Base-by-base conservation (phyloP, 2,797 vertebrate genomes). In the Zonotrichia albicollis region DNA sequence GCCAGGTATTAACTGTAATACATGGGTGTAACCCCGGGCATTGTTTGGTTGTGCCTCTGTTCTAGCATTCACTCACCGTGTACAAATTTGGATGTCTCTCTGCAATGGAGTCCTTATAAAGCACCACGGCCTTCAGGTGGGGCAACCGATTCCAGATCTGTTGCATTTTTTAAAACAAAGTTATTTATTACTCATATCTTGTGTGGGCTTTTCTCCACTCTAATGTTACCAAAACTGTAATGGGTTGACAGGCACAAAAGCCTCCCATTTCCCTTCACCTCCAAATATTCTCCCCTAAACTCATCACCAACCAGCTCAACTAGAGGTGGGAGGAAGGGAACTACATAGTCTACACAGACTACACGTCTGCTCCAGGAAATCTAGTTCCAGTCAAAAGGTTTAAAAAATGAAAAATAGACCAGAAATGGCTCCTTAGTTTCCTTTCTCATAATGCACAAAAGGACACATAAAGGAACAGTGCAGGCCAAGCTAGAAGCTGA, bases 71-170 rank as follows among this genome's bases (percentile, higher is more conserved):
- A 96, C 97, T 84, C 97, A 99, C 98, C 87, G 94, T 98, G 83
- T 98, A 98, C 71, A 99, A 92, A 34, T 97, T 97, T 48, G 98
- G 88, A 51, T 93, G 86, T 74, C 93, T 98, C 91, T 97, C 94
- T 27, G 97, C 87, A 72, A 98, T 72, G 22, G 78, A 61, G 40
- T 98, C 98, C 60, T 96, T 97, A 82, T 98, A 99, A 1, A 98
- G 97, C 61, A 99, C 98, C 60, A 99, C 98, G 68, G 99, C 98
- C 96, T 99, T 99, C 94, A 99, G 96, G 90, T 97, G 83, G 17
- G 98, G 98, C 91, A 99, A 94, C 27, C 81, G 93, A 93, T 97
- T 97, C 97, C 98, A 98, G 93, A 98, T 97, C 98, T 99, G 91
- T 75, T 48, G 70, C 12, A 55, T 76, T 62, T 81, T 30, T 29